phyloP scores from a whole-genome alignment of 1,140 invertebrate genomes.

The Streblospio benedicti region DNA sequence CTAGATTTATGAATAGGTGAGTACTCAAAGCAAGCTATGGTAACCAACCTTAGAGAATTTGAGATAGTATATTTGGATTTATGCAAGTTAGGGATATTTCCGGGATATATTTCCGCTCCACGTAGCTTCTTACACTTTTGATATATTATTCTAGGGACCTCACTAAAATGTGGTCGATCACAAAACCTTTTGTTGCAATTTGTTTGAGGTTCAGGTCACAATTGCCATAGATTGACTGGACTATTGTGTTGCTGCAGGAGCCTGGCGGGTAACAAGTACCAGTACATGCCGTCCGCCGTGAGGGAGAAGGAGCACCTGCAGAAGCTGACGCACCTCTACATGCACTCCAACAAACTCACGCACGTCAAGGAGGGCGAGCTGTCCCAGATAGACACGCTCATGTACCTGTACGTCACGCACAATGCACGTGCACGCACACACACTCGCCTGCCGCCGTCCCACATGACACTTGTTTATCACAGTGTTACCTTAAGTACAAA shows the following conservation, averaged over 20 bases:
- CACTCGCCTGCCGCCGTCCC: not conserved
- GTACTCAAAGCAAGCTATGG: too few species aligned
- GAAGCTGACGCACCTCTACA: not conserved
- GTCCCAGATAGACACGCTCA: not conserved
- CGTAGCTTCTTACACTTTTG: too few species aligned
- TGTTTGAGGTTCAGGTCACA: too few species aligned
- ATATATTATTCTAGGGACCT: too few species aligned
- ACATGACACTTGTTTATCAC: not conserved
- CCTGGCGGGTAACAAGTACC: not conserved
- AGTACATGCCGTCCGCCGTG: not conserved
- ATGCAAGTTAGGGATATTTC: too few species aligned
- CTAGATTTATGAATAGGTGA: too few species aligned
- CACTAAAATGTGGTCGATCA: too few species aligned
- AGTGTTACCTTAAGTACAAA: too few species aligned
- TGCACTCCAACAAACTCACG: not conserved
- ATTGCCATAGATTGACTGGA: not conserved
- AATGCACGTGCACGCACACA: conserved; percentile 7
- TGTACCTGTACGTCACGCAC: conserved; percentile 7
- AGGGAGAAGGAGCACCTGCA: not conserved
- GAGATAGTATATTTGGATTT: too few species aligned
- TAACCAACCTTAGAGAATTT: too few species aligned
- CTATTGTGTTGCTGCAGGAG: not conserved
- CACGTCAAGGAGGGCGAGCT: not conserved
- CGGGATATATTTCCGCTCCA: too few species aligned
- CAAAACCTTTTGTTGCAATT: not conserved